Base-by-base conservation (phyloP, 1,140 invertebrate species). In the Drosophila subobscura region DNA sequence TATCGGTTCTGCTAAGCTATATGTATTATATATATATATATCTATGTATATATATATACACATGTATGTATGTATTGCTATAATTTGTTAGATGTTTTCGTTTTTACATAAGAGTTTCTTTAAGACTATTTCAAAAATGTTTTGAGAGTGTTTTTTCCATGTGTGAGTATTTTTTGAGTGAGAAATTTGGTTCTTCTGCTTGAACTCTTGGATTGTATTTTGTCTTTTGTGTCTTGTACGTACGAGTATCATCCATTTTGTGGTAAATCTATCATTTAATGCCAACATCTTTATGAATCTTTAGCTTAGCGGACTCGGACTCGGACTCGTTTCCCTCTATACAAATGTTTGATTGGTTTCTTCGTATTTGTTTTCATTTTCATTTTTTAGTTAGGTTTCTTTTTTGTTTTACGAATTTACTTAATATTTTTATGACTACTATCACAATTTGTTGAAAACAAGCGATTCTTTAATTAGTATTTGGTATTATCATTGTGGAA, bases 391-490 rank as follows among this genome's bases (percentile, higher is more conserved):
- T 80, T 53, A 63, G 64, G 25, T 53, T 20, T 20, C 16, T 20
- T 20, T 20, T 20, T 20, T 20, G 16, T 20, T 86, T 65, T 85
- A 88, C 77, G 84, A 81, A 80, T 78, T 88, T 86, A 88, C 66
- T 78, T 86, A 83, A 83, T 79, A 83, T 80, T 86, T 77, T 89
- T 79, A 89, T 89, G 85, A 89, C 85, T 89, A 89, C 86, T 89
- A 89, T 89, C 85, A 89, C 85, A 89, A 79, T 89, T 72, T 81
- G 86, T 83, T 89, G 67, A 85, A 85, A 85, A 77, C 81, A 85
- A 86, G 81, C 80, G 70, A 84, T 61, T 74, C 75, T 73, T 63
- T 73, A 73, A 68, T 66, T 77, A 58, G 50, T 61, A 56, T 68
- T 52, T 78, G 37, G 51, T 61, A 57, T 68, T 66, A 55, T 61